These are phyloP conservation scores for Stegodyphus mimosarum DNA, from an alignment of 1,140 invertebrate species.

Conservation along the genomic window DNA sequence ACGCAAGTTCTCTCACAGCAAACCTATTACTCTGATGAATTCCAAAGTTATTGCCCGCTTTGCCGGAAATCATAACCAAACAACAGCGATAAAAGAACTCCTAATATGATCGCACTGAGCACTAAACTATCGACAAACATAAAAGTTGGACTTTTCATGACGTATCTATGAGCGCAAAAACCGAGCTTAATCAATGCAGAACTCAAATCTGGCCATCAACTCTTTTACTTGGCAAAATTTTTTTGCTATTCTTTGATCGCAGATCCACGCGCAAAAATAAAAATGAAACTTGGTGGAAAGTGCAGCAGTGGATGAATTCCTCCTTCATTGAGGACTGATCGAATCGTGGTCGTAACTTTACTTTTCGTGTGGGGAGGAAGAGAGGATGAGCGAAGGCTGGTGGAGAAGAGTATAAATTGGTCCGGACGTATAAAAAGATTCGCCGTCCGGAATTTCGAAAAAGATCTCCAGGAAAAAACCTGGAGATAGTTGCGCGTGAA, in stretches of 20 bases:
- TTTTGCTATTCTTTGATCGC: neutral
- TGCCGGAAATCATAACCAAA: no score
- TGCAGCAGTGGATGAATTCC: conserved; percentile 19
- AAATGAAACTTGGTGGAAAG: neutral
- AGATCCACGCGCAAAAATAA: neutral
- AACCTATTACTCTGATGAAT: no score
- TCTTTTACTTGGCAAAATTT: neutral
- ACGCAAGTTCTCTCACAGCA: no score
- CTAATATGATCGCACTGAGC: neutral
- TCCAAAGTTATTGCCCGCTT: no score
- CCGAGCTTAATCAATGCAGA: conserved; percentile 36
- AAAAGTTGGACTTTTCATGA: conserved; percentile 8
- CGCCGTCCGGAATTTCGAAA: no score
- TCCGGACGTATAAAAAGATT: no score
- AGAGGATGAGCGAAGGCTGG: no score
- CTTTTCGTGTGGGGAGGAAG: neutral
- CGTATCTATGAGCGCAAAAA: neutral
- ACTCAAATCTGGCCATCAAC: conserved; percentile 27
- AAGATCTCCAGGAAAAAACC: no score
- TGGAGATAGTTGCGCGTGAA: no score
- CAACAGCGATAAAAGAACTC: conserved; percentile 4
- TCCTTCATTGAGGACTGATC: conserved; percentile 30
- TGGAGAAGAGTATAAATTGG: no score
- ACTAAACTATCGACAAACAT: neutral
- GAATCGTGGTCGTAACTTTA: conserved; percentile 40